Evolutionary conservation across 2,888 invertebrate species (phyloP).

Genomic region (Polylopha cassiicola): DNA sequence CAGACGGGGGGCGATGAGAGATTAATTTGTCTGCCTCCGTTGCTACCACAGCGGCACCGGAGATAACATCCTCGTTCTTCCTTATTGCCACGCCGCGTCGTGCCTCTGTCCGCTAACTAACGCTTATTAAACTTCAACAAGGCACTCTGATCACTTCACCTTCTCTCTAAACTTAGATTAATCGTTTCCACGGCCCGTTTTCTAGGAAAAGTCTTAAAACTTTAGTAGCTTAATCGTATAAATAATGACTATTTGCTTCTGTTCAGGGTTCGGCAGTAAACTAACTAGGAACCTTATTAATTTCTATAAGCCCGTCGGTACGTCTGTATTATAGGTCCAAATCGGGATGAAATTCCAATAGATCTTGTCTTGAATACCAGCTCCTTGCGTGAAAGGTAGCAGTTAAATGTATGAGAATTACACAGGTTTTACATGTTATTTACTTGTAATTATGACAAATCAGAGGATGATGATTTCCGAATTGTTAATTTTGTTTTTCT

Average conservation of each 20-base stretch:
- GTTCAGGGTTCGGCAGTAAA: too few species aligned
- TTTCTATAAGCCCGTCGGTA: too few species aligned
- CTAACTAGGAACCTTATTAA: too few species aligned
- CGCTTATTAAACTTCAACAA: conserved; percentile 76
- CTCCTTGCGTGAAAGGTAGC: too few species aligned
- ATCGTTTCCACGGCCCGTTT: conserved; percentile 57
- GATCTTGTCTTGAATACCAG: too few species aligned
- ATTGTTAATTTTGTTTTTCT: too few species aligned
- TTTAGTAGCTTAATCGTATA: conserved; percentile 18
- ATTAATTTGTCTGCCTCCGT: conserved; percentile 51
- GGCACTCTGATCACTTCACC: conserved; percentile 74
- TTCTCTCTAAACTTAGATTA: conserved; percentile 75
- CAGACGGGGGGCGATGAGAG: conserved; percentile 1
- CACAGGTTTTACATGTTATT: too few species aligned
- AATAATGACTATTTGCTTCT: background rate
- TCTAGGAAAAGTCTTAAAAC: conserved; percentile 36
- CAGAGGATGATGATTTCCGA: too few species aligned
- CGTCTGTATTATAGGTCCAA: too few species aligned
- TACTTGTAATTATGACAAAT: too few species aligned
- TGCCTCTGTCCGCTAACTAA: conserved; percentile 64
- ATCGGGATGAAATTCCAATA: too few species aligned
- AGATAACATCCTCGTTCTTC: conserved; percentile 71
- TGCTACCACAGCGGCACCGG: conserved; percentile 49
- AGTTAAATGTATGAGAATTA: too few species aligned
- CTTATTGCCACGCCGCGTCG: conserved; percentile 38